Conservation (phyloP, 2,888 invertebrate genomes). For the Watsonalla cultraria region DNA sequence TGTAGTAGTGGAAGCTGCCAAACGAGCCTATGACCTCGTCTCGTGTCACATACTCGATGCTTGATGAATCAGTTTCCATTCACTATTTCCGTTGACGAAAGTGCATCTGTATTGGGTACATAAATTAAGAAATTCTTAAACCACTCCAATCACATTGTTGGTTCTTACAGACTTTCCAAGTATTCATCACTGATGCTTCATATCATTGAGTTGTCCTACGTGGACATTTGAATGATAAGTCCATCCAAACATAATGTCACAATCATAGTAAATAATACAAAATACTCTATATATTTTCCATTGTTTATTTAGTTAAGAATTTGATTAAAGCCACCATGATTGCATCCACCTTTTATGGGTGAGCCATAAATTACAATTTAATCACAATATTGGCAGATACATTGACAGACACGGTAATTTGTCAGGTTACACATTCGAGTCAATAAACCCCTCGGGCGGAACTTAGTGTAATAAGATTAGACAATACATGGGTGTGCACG, state of each 20-base stretch:
- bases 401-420: neutral
- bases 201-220: no score
- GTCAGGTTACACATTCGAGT: neutral
- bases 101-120: neutral
- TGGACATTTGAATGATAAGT: no score
- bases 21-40: constrained; percentile 8
- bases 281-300: no score
- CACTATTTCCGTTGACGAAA: neutral
- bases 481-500: neutral
- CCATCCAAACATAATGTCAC: no score
- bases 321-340: neutral
- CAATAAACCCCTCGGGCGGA: constrained; percentile 2
- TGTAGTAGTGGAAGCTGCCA: constrained; percentile 8
- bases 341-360: neutral
- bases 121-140: neutral
- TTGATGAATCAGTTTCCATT: constrained; percentile 1
- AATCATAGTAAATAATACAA: no score
- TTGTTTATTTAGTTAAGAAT: no score
- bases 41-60: constrained; percentile 1
- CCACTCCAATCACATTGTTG: no score
- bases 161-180: no score
- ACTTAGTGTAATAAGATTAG: constrained; percentile 13
- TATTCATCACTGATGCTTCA: no score
- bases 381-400: neutral
- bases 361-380: neutral